Evolutionary conservation across 2,888 invertebrate species (phyloP).

Genomic region (Leptinotarsa peninsularis): DNA sequence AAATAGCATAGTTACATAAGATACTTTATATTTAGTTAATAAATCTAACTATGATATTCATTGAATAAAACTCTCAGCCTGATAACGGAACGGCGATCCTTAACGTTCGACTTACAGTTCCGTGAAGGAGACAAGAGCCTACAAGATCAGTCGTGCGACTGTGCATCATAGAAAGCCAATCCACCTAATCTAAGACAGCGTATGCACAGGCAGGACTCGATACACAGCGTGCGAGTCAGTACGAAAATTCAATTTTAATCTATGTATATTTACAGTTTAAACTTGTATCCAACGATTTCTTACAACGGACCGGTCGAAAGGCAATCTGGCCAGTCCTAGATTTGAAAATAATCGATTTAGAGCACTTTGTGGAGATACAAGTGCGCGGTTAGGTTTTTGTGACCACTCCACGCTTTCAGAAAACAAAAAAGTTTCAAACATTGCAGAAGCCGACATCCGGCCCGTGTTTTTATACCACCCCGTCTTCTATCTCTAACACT

Average conservation of each 20-base stretch:
- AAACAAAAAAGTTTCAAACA: background rate
- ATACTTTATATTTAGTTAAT: slow-evolving; percentile 63
- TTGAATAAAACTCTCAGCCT: slow-evolving; percentile 40
- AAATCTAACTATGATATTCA: slow-evolving; percentile 49
- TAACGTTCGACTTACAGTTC: slow-evolving; percentile 64
- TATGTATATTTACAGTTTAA: slow-evolving; percentile 59
- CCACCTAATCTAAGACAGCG: slow-evolving; percentile 46
- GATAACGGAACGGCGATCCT: slow-evolving; percentile 58
- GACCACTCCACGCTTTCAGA: background rate
- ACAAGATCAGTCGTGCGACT: slow-evolving; percentile 60
- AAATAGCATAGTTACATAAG: slow-evolving; percentile 67
- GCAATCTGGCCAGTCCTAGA: background rate
- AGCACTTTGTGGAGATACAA: background rate
- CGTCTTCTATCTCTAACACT: background rate
- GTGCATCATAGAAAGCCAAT: slow-evolving; percentile 57
- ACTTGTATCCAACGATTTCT: slow-evolving; percentile 39
- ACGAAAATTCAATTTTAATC: slow-evolving; percentile 54
- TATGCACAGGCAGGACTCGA: slow-evolving; percentile 59
- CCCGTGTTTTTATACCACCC: too few species aligned
- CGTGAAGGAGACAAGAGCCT: slow-evolving; percentile 36
- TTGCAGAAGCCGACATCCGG: background rate
- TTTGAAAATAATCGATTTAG: too few species aligned
- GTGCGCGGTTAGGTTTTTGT: background rate
- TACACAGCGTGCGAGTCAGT: slow-evolving; percentile 58
- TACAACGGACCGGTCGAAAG: background rate